Base-by-base conservation (phyloP, 2,113 vertebrate species). In the Entelurus aequoreus region DNA sequence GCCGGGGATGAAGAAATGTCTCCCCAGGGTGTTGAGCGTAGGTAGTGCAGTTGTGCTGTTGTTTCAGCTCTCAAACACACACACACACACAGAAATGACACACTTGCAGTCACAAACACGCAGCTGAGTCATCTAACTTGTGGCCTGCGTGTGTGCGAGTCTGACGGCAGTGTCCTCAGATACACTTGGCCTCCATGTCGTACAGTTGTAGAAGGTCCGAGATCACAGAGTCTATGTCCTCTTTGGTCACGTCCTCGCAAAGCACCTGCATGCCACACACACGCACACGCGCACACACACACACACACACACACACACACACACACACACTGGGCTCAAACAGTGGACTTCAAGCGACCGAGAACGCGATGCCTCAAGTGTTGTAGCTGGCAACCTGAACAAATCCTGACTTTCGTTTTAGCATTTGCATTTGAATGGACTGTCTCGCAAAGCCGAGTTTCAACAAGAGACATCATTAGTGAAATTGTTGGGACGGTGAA, bases 201-300 rank as follows among this genome's bases (percentile, higher is more conserved):
- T 95, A 95, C 60, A 94, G 89, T 63, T 90, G 89, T 71, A 94
- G 92, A 57, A 95, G 88, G 74, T 92, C 91, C 62, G 86, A 89
- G 63, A 94, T 88, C 82, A 94, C 93, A 36, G 88, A 84, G 15
- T 93, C 86, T 49, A 95, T 91, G 77, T 88, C 65, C 38, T 76
- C 69, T 83, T 90, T 90, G 54, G 87, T 93, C 56, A 93, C 79
- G 59, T 93, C 88, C 46, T 92, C 91, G 75, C 92, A 93, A 75
- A 94, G 90, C 65, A 93, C 93, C 92, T 93, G 62, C 52, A 65
- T 28, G 28, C 28, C 48, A 62, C n/a, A 77, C 5, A 55, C 5
- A 66, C 9, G n/a, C n/a, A n/a, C n/a, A n/a, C n/a, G n/a, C n/a
- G n/a, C n/a, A n/a, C n/a, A n/a, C n/a, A n/a, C n/a, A n/a, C n/a